phyloP scores from a whole-genome alignment of 2,888 invertebrate genomes.

The Thera britannica region DNA sequence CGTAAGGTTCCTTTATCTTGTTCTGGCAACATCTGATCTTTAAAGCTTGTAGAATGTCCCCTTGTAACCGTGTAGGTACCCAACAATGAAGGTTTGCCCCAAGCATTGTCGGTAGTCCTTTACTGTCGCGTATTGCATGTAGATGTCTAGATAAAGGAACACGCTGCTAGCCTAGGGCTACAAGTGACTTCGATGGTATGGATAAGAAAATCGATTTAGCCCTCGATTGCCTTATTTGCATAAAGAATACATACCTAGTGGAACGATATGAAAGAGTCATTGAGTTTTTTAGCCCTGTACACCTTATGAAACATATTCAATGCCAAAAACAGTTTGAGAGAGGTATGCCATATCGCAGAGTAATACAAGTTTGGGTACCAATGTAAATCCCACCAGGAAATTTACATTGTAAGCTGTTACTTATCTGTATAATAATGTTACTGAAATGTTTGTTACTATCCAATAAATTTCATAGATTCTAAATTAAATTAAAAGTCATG shows the following conservation, averaged over 20 bases:
- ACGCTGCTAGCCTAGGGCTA: constrained; percentile 40
- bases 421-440: no score
- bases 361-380: no score
- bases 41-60: constrained; percentile 40
- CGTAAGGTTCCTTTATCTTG: constrained; percentile 26
- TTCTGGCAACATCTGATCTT: constrained; percentile 29
- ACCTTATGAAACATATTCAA: no score
- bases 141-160: constrained; percentile 72
- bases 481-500: no score
- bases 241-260: constrained; percentile 7
- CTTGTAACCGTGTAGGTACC: constrained; percentile 43
- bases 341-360: no score
- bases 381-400: no score
- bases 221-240: constrained; percentile 27
- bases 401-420: no score
- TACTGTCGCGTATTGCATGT: constrained; percentile 66
- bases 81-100: constrained; percentile 53
- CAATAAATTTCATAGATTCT: no score
- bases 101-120: constrained; percentile 68
- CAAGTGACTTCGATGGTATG: constrained; percentile 35
- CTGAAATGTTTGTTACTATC: no score
- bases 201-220: constrained; percentile 40
- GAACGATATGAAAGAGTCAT: constrained; percentile 5
- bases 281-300: constrained; percentile 4
- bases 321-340: no score